Percentiles rank a stretch among this genome's conserved stretches.
Evolutionary conservation across 2,888 invertebrate species (phyloP).

Genomic region (Nephrotoma guestfalica): DNA sequence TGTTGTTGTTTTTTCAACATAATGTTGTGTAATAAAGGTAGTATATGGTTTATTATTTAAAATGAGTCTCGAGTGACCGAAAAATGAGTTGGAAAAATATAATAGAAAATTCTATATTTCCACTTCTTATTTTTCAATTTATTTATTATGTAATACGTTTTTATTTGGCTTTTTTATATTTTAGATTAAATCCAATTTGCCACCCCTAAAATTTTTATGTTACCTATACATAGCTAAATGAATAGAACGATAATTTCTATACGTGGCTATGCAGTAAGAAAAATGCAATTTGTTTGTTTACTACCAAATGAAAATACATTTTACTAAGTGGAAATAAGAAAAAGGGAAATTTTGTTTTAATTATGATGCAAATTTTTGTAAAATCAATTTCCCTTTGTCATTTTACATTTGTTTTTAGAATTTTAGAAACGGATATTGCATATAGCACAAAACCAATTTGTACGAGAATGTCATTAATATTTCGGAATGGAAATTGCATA

Average conservation of each 20-base stretch:
- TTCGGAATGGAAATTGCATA: background rate
- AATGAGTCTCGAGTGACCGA: background rate
- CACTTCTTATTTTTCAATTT: background rate
- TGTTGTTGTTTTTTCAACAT: background rate
- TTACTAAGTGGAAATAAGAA: background rate
- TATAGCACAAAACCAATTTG: background rate
- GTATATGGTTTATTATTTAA: background rate
- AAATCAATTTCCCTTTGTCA: background rate
- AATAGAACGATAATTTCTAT: background rate
- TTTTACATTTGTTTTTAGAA: background rate
- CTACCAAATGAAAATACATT: background rate
- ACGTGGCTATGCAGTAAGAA: background rate
- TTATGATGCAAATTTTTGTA: background rate
- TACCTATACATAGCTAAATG: background rate
- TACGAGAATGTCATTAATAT: background rate
- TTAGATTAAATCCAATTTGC: background rate
- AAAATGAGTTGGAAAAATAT: background rate
- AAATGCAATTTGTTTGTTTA: background rate
- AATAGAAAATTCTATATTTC: background rate
- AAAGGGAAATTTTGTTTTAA: background rate
- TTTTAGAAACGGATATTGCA: background rate
- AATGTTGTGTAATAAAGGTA: background rate
- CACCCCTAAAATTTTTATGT: background rate
- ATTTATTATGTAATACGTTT: background rate
- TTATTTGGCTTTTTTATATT: background rate